Conservation (phyloP, 2,113 vertebrate species). For the Nestor notabilis region DNA sequence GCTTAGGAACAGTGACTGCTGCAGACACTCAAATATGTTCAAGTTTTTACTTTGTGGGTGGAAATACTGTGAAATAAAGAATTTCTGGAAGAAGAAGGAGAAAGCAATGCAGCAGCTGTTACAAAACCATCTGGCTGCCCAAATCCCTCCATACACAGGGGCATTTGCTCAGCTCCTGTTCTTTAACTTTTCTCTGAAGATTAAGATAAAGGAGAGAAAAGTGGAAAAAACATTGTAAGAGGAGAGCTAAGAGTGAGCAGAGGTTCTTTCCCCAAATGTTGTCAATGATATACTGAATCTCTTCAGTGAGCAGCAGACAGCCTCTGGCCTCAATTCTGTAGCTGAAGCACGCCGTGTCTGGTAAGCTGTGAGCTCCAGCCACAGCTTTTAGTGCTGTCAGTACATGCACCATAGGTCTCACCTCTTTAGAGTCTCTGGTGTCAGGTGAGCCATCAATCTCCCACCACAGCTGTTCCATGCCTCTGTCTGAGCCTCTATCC, state of each 20-base stretch:
- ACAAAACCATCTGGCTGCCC: neutral
- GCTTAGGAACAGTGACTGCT: neutral
- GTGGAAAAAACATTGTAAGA: neutral
- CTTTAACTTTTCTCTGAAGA: neutral
- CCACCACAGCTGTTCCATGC: neutral
- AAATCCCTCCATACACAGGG: rapidly evolving
- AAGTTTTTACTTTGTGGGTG: neutral
- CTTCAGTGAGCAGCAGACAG: neutral
- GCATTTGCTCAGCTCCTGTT: neutral
- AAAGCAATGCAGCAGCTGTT: neutral
- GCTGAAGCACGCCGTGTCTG: neutral
- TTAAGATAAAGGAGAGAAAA: neutral
- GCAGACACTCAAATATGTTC: neutral
- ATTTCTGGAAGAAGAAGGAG: neutral
- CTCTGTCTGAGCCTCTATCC: neutral
- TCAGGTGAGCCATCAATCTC: neutral
- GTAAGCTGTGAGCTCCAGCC: neutral
- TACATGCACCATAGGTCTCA: rapidly evolving
- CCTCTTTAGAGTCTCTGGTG: neutral
- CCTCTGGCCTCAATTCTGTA: neutral
- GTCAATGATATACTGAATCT: neutral
- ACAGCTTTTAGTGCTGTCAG: neutral
- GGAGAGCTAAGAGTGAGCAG: neutral
- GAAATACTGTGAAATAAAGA: neutral
- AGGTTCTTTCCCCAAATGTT: neutral